Evolutionary conservation across 2,797 vertebrate species (phyloP).

Genomic region (Mus caroli): DNA sequence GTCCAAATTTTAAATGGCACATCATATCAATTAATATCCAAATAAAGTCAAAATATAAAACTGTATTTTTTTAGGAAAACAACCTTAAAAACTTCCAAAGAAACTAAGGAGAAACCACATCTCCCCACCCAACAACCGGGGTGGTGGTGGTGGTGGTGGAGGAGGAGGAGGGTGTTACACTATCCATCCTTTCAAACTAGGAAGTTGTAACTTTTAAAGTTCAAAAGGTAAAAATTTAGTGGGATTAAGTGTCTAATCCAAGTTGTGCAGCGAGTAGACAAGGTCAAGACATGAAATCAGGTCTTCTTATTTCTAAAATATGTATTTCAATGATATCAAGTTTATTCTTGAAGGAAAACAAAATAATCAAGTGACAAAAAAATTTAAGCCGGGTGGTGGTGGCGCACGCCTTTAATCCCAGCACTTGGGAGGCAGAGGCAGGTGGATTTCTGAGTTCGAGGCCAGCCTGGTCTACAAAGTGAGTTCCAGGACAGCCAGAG

Average conservation of each 20-base stretch:
- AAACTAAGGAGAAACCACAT: neutral
- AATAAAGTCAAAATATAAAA: neutral
- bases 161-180: neutral
- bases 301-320: neutral
- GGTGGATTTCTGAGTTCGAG: no score
- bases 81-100: slow-evolving; percentile 12
- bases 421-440: no score
- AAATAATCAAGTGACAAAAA: neutral
- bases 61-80: slow-evolving; percentile 35
- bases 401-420: no score
- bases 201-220: slow-evolving; percentile 29
- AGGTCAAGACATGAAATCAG: neutral
- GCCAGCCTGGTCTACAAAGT: no score
- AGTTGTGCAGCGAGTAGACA: neutral
- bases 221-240: neutral
- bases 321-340: neutral
- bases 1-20: slow-evolving; percentile 3
- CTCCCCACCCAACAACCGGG: no score
- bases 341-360: neutral
- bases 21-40: slow-evolving; percentile 7
- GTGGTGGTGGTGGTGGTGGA: no score
- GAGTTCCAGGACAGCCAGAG: no score
- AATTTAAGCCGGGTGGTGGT: neutral
- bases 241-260: neutral
- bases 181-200: neutral